Conservation (phyloP, 2,113 vertebrate species). For the Probosciger aterrimus region DNA sequence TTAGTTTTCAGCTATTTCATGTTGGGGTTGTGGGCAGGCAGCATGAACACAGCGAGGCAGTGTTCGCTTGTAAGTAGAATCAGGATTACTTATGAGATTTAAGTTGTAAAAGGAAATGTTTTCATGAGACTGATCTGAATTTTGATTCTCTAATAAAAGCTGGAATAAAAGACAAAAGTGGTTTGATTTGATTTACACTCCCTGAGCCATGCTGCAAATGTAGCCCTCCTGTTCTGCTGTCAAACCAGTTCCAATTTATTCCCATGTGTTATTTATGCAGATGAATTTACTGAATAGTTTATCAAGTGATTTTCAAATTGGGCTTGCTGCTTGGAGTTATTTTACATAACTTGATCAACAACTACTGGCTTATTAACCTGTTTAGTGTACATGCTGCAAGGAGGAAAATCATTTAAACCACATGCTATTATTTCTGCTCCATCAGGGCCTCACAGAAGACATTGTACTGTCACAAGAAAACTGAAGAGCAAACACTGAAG, state of each 20-base stretch:
- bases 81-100: neutral
- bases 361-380: neutral
- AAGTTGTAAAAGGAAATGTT: neutral
- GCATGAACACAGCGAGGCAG: neutral
- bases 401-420: neutral
- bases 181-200: constrained; percentile 51
- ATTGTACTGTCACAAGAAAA: neutral
- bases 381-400: neutral
- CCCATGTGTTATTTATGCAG: neutral
- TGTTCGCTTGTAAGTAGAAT: neutral
- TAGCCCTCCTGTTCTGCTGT: neutral
- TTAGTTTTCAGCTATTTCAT: neutral
- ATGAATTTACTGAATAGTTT: constrained; percentile 38
- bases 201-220: neutral
- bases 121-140: constrained; percentile 46
- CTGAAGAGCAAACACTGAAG: neutral
- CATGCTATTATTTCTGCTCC: neutral
- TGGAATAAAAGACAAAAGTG: constrained; percentile 42
- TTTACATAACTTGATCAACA: constrained; percentile 1
- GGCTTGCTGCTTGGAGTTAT: neutral
- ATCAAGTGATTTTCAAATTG: constrained; percentile 31
- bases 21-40: neutral
- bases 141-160: constrained; percentile 50
- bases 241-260: constrained; percentile 1
- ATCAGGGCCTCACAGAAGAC: neutral